Evolutionary conservation across 1,140 invertebrate genomes (phyloP).

Genomic region (Drosophila melanica): DNA sequence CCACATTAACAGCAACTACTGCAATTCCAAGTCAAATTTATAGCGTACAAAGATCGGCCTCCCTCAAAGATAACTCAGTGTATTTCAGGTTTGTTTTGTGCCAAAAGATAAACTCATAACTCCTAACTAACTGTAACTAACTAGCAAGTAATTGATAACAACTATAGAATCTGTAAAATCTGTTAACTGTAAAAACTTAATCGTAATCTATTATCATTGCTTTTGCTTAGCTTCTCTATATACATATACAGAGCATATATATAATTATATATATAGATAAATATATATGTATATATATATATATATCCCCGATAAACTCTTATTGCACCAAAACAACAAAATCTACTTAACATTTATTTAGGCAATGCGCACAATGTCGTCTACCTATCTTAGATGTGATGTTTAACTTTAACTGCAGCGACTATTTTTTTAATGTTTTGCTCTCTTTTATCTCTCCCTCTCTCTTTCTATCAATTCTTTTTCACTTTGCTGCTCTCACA

Average conservation of each 20-base stretch:
- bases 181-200: constrained; percentile 37
- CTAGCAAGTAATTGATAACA: constrained; percentile 36
- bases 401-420: not conserved
- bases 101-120: constrained; percentile 22
- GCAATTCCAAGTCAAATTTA: constrained; percentile 83
- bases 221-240: constrained; percentile 71
- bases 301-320: constrained; percentile 41
- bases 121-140: constrained; percentile 35
- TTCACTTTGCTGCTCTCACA: constrained; percentile 30
- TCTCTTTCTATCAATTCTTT: not conserved
- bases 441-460: constrained; percentile 18
- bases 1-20: constrained; percentile 77
- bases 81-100: constrained; percentile 83
- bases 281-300: constrained; percentile 14
- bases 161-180: constrained; percentile 37
- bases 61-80: constrained; percentile 84
- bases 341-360: constrained; percentile 61
- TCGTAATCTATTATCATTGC: constrained; percentile 37
- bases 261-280: constrained; percentile 4
- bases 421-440: constrained; percentile 24
- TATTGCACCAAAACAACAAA: constrained; percentile 69
- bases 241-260: constrained; percentile 3
- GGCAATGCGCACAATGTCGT: constrained; percentile 76
- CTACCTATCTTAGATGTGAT: constrained; percentile 28
- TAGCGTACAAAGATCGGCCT: constrained; percentile 84